phyloP scores from a whole-genome alignment of 2,888 invertebrate species.

The Chromoteleia sp. region DNA sequence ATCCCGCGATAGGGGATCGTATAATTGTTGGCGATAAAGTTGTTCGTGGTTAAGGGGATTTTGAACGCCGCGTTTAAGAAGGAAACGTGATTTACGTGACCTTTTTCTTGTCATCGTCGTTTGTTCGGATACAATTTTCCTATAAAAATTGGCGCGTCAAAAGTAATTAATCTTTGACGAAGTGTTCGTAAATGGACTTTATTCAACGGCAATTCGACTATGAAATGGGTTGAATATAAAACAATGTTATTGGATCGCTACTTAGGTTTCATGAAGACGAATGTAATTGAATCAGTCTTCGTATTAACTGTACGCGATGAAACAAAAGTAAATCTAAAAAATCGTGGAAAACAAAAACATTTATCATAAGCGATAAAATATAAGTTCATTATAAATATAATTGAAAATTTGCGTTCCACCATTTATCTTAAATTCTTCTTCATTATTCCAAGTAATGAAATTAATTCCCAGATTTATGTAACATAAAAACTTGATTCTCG shows the following conservation, averaged over 20 bases:
- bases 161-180: conserved; percentile 9
- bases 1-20: conserved; percentile 22
- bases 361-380: too few species aligned
- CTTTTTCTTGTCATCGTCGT: not conserved
- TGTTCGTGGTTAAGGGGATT: conserved; percentile 22
- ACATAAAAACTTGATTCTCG: too few species aligned
- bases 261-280: conserved; percentile 46
- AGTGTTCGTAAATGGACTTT: conserved; percentile 11
- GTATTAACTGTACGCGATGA: conserved; percentile 15
- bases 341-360: conserved; percentile 11
- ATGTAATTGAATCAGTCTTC: conserved; percentile 51
- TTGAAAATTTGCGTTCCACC: too few species aligned
- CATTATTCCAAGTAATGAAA: too few species aligned
- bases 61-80: not conserved
- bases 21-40: conserved; percentile 24
- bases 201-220: conserved; percentile 22
- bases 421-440: too few species aligned
- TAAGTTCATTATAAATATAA: too few species aligned
- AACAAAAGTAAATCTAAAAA: conserved; percentile 24
- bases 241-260: conserved; percentile 40
- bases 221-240: conserved; percentile 19
- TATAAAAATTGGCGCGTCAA: not conserved
- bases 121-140: not conserved
- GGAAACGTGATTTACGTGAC: not conserved
- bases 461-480: too few species aligned